A percentile compares a stretch with the other conserved stretches of the same genome.
phyloP scores from a whole-genome alignment of 2,888 invertebrate genomes.

The Meganola albula region DNA sequence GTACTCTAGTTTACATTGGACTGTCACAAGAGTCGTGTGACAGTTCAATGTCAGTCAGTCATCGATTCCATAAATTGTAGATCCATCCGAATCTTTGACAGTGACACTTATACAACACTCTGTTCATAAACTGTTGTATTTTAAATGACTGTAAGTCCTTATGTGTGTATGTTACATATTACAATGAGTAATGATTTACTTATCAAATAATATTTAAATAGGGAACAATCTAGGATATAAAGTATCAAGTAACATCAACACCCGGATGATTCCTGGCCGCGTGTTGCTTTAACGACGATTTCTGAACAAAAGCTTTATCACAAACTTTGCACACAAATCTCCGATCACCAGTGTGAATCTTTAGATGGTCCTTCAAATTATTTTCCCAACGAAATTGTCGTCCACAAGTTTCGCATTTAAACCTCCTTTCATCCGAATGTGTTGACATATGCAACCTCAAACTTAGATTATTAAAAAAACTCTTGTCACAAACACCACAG shows the following conservation, averaged over 20 bases:
- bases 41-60: no score
- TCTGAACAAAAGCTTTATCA: conserved; percentile 55
- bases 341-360: conserved; percentile 47
- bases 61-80: no score
- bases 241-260: conserved; percentile 9
- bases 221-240: no score
- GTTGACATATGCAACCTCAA: conserved; percentile 34
- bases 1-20: no score
- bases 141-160: no score
- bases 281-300: conserved; percentile 55
- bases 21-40: no score
- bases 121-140: no score
- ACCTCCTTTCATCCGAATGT: conserved; percentile 29
- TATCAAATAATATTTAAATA: no score
- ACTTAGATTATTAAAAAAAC: conserved; percentile 45
- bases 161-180: no score
- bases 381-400: conserved; percentile 33
- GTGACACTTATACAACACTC: no score
- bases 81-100: no score
- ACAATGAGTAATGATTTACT: no score
- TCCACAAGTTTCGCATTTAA: conserved; percentile 30
- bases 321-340: conserved; percentile 56
- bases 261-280: conserved; percentile 43
- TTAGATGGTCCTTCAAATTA: conserved; percentile 36
- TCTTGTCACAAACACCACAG: conserved; percentile 68